Evolutionary conservation across 2,888 invertebrate species (phyloP).

Genomic region (Polylopha cassiicola): DNA sequence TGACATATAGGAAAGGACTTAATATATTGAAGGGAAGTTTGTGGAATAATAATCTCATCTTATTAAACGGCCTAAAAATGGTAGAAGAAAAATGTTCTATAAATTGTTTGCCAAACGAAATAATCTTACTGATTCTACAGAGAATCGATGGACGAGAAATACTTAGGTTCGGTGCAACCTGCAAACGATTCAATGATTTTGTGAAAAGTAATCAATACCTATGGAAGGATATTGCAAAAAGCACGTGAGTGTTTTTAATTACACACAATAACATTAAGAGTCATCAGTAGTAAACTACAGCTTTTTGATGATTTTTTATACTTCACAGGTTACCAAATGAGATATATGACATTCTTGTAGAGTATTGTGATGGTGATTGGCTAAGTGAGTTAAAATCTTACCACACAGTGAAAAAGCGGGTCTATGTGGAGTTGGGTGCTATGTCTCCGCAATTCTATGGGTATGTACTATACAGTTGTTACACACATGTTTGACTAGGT

Average conservation of each 20-base stretch:
- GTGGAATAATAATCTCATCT: neutral
- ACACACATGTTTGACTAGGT: neutral
- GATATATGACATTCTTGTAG: constrained; percentile 31
- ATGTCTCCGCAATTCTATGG: constrained; percentile 47
- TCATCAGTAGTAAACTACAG: neutral
- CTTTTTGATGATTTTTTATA: constrained; percentile 2
- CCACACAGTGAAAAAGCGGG: constrained; percentile 29
- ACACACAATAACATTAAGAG: too few relatives aligned
- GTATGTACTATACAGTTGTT: constrained; percentile 31
- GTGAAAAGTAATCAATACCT: constrained; percentile 52
- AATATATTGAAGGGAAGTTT: too few relatives aligned
- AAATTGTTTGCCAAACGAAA: constrained; percentile 42
- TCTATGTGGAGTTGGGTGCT: constrained; percentile 30
- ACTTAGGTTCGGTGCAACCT: constrained; percentile 70
- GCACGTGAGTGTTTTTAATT: constrained; percentile 38
- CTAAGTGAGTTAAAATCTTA: constrained; percentile 36
- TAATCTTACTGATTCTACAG: constrained; percentile 41
- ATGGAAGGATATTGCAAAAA: constrained; percentile 45
- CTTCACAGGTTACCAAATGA: constrained; percentile 29
- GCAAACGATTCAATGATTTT: constrained; percentile 65
- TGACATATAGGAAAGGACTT: too few relatives aligned
- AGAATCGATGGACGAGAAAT: constrained; percentile 53
- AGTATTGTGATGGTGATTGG: constrained; percentile 36
- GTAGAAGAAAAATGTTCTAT: constrained; percentile 25
- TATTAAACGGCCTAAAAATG: constrained; percentile 10